phyloP scores from a whole-genome alignment of 2,888 invertebrate species.

The Ormyrus nitidulus region DNA sequence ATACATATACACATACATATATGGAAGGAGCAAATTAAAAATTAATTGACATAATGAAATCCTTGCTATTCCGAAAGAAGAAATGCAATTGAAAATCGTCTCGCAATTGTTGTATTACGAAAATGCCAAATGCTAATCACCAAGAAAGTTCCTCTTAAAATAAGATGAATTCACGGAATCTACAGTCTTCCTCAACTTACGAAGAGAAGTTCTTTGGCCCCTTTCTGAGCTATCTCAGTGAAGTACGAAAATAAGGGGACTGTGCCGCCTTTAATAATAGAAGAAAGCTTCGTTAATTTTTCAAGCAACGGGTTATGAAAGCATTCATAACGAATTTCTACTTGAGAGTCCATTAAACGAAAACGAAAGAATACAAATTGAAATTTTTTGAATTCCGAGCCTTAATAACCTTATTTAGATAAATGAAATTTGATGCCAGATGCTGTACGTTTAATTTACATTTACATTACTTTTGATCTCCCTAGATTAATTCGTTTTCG shows the following conservation, averaged over 20 bases:
- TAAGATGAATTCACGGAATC: conserved; percentile 22
- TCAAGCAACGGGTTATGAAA: conserved; percentile 16
- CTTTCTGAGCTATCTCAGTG: conserved; percentile 48
- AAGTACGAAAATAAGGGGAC: conserved; percentile 43
- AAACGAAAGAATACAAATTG: conserved; percentile 17
- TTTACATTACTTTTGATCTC: background rate
- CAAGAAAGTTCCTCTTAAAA: conserved; percentile 16
- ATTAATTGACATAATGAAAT: background rate
- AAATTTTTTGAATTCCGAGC: conserved; percentile 7
- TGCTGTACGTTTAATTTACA: conserved; percentile 4
- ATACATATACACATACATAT: background rate
- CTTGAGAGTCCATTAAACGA: conserved; percentile 23
- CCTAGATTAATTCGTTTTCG: conserved; percentile 1
- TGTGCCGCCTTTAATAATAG: conserved; percentile 32
- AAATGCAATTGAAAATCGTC: conserved; percentile 5
- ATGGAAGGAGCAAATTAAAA: conserved; percentile 28
- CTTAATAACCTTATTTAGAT: conserved; percentile 1
- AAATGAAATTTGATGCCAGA: background rate
- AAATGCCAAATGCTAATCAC: conserved; percentile 26
- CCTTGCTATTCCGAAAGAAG: conserved; percentile 5
- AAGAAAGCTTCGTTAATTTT: conserved; percentile 41
- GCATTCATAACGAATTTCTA: conserved; percentile 19
- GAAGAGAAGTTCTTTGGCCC: conserved; percentile 56
- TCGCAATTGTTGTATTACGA: conserved; percentile 1
- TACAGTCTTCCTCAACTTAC: conserved; percentile 40